Evolutionary conservation across 2,888 invertebrate genomes (phyloP), one percentile per base, ranked within the genome.

Genomic region (Xestia sexstrigata): DNA sequence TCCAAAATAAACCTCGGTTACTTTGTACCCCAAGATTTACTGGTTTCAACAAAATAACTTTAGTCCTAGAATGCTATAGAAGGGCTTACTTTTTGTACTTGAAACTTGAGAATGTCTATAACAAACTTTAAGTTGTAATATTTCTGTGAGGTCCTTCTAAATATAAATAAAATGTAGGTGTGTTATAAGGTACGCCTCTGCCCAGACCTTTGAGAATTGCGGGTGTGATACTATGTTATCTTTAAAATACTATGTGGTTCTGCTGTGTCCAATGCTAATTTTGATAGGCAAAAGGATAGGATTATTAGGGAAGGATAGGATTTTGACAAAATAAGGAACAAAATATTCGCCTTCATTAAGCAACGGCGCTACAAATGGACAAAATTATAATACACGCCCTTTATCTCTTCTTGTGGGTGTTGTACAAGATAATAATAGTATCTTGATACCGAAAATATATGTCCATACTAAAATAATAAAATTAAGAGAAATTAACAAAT

Each of bases 1-100:
- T 88, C 82, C 83, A 76, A 88, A 87, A 87, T 86, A 87, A 86
- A 86, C 79, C 78, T 77, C 70, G 26, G 78, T 73, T 87, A 87
- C 82, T 84, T 81, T 83, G 82, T 82, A 67, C 74, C 76, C 69
- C 9, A 26, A 76, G 66, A 82, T 76, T 82, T 85, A 74, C 74
- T 76, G 52, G 35, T 62, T 74, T 63, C 30, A 79, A 76, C 71
- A 71, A 72, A 76, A 81, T 69, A 67, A 66, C n/a, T 55, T 71
- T 49, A 60, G 74, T 35, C 23, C 39, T 72, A 76, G 60, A 75
- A 75, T 39, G n/a, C n/a, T n/a, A 20, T 76, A 20, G 26, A 60
- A 62, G n/a, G 39, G 30, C 42, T 11, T 30, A 58, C 15, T 49
- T 55, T 63, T 58, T 26, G 8, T 30, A 30, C 20, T 69, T 45